Evolutionary conservation across 2,888 invertebrate genomes (phyloP).

Genomic region (Lucinisca nassula): DNA sequence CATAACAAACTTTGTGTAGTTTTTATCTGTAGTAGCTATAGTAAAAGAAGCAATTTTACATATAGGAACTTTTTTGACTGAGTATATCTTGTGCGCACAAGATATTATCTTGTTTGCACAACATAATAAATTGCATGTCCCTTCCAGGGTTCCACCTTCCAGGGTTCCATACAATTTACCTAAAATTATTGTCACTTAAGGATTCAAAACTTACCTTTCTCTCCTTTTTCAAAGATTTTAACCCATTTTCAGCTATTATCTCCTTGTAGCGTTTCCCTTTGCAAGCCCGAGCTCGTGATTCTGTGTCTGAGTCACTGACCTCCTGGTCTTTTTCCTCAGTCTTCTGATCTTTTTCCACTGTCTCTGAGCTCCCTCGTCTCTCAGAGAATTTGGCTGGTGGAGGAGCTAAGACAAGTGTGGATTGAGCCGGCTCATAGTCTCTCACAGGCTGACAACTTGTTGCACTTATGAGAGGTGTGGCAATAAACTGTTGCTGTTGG

Average conservation of each 20-base stretch:
- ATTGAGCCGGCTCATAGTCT: slow-evolving; percentile 69
- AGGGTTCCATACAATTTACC: too few relatives aligned
- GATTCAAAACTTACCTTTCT: slow-evolving; percentile 72
- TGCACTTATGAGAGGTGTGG: neutral
- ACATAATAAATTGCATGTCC: too few relatives aligned
- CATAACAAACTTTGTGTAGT: too few relatives aligned
- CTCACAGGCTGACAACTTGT: slow-evolving; percentile 32
- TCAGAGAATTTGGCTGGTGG: slow-evolving; percentile 45
- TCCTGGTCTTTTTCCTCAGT: slow-evolving; percentile 45
- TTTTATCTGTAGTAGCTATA: too few relatives aligned
- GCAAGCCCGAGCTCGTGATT: slow-evolving; percentile 74
- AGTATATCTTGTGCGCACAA: too few relatives aligned
- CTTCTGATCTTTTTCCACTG: slow-evolving; percentile 42
- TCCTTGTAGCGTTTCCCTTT: slow-evolving; percentile 83
- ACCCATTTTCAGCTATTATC: slow-evolving; percentile 77
- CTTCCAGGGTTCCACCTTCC: too few relatives aligned
- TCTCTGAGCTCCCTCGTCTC: slow-evolving; percentile 23
- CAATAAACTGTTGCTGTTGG: neutral
- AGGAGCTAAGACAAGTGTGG: slow-evolving; percentile 66
- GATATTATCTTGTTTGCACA: too few relatives aligned
- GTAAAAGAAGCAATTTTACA: too few relatives aligned
- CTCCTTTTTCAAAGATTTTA: slow-evolving; percentile 67
- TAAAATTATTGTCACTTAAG: too few relatives aligned
- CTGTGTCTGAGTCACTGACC: slow-evolving; percentile 58
- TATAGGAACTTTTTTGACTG: too few relatives aligned